Evolutionary conservation across 2,888 invertebrate species (phyloP), one percentile per base, ranked within the genome.

Genomic region (Branchellion lobata): DNA sequence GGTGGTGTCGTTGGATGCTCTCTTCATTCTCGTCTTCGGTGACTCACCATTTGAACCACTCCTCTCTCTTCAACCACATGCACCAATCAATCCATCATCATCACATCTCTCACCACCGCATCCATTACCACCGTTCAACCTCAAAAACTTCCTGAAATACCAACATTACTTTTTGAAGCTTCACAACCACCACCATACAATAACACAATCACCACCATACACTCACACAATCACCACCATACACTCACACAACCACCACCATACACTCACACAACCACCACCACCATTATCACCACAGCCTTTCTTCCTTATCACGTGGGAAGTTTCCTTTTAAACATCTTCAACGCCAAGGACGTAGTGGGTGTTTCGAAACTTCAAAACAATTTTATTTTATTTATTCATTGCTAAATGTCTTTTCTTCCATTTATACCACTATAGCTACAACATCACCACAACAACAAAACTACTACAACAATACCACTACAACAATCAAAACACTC

Each of bases 251-350:
- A 57, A 24, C 61, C 24, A 57, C n/a, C n/a, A 24, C 24, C 24
- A 57, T 18, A 5, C 24, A 57, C 24, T n/a, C 24, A 57, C 21
- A n/a, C 21, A 24, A 57, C 24, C 61, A 57, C 8, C 18, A 24
- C 61, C 61, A 57, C 21, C 24, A 47, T 14, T 47, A 47, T 47
- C 61, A 78, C 3, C 33, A 24, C 86, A 90, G 98, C 97, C 65
- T 98, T 96, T 86, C 93, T 93, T 84, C 98, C 98, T 0, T 97
- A 96, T 87, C 95, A 96, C 84, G 94, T 97, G 88, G 98, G 98
- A 0, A 92, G 93, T 84, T 91, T 93, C 84, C 92, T 94, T 0
- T 91, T 96, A 80, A 90, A 91, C 18, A 90, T 92, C 71, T 87
- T 93, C 81, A 92, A 92, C 76, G 87, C 93, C 81, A 90, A 91